A percentile compares a stretch with the other conserved stretches of the same genome.
Evolutionary conservation across 2,797 vertebrate genomes (phyloP).

Genomic region (Spinus olivaceus): DNA sequence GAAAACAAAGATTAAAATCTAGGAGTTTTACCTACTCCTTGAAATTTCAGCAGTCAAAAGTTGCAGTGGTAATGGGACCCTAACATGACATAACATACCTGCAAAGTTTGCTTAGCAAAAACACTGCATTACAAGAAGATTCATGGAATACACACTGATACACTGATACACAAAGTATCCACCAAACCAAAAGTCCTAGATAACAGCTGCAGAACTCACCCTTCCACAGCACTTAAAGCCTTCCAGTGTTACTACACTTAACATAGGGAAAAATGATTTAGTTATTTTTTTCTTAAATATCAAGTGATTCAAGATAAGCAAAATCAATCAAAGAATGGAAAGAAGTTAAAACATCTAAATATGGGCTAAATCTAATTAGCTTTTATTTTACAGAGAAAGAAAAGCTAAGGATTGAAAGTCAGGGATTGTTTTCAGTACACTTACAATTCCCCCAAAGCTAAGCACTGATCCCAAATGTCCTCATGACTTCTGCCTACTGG

Average conservation of each 20-base stretch:
- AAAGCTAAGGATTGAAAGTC: neutral
- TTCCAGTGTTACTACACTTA: neutral
- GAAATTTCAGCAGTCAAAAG: neutral
- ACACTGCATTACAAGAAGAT: neutral
- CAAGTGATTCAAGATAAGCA: neutral
- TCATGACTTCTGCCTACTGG: neutral
- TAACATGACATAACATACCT: neutral
- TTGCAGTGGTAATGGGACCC: neutral
- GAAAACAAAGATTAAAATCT: neutral
- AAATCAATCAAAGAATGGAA: neutral
- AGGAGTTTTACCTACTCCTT: neutral
- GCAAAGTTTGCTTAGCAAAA: neutral
- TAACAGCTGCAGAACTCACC: neutral
- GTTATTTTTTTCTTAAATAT: neutral
- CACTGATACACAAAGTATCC: neutral
- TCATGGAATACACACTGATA: neutral
- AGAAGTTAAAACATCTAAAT: neutral
- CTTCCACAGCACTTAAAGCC: neutral
- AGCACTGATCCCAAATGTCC: neutral
- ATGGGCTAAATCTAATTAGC: neutral
- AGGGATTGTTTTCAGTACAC: neutral
- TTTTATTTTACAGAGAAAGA: neutral
- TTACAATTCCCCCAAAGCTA: neutral
- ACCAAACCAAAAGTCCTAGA: neutral
- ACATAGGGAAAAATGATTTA: accelerated